Evolutionary conservation across 2,888 invertebrate species (phyloP).

Genomic region (Lepidochrysops patricia): DNA sequence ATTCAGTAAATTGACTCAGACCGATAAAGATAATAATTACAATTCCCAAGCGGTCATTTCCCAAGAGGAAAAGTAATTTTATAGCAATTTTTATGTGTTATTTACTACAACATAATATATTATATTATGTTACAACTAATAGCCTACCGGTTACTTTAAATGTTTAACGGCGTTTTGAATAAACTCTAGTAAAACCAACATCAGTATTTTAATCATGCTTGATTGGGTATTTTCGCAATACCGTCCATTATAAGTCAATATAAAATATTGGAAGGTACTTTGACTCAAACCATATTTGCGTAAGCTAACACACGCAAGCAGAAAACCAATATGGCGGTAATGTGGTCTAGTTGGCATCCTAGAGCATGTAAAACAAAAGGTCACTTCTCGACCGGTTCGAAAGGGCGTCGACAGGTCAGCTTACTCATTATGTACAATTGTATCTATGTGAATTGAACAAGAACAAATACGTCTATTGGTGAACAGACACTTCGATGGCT

Average conservation of each 20-base stretch:
- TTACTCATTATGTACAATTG: slow-evolving; percentile 20
- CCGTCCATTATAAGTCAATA: too few relatives aligned
- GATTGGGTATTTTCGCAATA: too few relatives aligned
- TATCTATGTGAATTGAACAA: not conserved
- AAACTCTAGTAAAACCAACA: too few relatives aligned
- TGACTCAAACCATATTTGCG: too few relatives aligned
- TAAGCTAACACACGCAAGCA: too few relatives aligned
- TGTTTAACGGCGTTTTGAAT: too few relatives aligned
- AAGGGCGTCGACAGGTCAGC: slow-evolving; percentile 46
- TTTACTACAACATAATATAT: too few relatives aligned
- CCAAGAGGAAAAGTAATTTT: not conserved
- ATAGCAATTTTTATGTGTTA: slow-evolving; percentile 6
- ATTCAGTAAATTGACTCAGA: slow-evolving; percentile 3
- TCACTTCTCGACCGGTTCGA: slow-evolving; percentile 50
- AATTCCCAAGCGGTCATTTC: not conserved
- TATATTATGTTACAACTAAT: too few relatives aligned
- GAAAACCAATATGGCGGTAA: slow-evolving; percentile 19
- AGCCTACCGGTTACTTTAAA: too few relatives aligned
- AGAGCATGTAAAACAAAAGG: slow-evolving; percentile 42
- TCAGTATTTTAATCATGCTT: too few relatives aligned
- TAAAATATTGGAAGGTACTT: too few relatives aligned
- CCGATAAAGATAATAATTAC: not conserved
- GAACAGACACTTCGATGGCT: not conserved
- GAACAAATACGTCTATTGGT: slow-evolving; percentile 27
- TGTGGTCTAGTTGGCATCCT: slow-evolving; percentile 23